Conservation (phyloP, 2,888 invertebrate species). For the Stenurella melanura region DNA sequence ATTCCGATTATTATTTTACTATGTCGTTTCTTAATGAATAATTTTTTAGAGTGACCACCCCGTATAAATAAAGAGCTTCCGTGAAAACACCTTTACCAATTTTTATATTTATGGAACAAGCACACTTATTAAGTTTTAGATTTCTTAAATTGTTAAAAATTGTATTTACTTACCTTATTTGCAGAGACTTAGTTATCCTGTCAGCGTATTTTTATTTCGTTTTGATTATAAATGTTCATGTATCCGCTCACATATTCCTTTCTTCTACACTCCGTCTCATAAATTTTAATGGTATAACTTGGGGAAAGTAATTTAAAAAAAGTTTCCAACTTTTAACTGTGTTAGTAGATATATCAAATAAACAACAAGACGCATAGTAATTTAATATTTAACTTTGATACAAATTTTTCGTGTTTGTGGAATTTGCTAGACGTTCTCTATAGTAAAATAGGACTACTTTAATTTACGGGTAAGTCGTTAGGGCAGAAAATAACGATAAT, state of each 20-base stretch:
- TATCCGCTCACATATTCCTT: slow-evolving; percentile 21
- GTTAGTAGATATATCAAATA: slow-evolving; percentile 7
- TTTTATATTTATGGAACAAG: too few species aligned
- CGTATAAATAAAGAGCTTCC: too few species aligned
- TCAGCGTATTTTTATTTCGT: neutral
- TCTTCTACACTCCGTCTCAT: neutral
- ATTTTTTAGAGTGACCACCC: too few species aligned
- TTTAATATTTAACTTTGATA: slow-evolving; percentile 3
- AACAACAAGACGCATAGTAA: slow-evolving; percentile 2
- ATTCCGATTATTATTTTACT: too few species aligned
- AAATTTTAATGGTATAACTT: slow-evolving; percentile 24
- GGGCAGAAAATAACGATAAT: neutral
- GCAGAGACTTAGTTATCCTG: neutral
- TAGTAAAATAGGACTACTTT: neutral
- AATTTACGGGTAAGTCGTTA: neutral
- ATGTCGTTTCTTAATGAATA: too few species aligned
- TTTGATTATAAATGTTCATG: slow-evolving; percentile 12
- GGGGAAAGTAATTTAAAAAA: slow-evolving; percentile 14
- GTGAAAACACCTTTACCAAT: too few species aligned
- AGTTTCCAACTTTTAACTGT: slow-evolving; percentile 14
- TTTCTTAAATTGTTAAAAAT: too few species aligned
- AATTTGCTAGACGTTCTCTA: neutral
- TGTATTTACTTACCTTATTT: too few species aligned
- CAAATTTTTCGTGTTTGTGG: neutral
- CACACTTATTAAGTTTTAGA: too few species aligned